A percentile compares a stretch with the other conserved stretches of the same genome.
Conservation (phyloP, 2,113 vertebrate genomes). For the Nycticebus coucang region DNA sequence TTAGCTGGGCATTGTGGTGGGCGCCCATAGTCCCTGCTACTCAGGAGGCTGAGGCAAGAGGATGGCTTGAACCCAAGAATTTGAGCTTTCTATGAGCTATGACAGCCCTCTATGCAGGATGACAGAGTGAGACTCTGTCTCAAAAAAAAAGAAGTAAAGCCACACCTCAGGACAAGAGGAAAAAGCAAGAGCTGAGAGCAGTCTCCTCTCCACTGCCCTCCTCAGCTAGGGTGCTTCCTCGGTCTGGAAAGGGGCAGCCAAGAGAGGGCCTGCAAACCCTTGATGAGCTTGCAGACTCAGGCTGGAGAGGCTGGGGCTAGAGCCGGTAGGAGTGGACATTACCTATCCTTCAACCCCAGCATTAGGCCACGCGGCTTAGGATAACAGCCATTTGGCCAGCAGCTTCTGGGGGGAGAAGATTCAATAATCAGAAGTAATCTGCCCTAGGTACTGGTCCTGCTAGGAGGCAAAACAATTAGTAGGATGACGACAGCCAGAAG, state of each 20-base stretch:
- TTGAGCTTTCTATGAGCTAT: too few species aligned
- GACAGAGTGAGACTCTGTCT: too few species aligned
- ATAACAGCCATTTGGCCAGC: not conserved
- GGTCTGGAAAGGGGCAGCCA: not conserved
- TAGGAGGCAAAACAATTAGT: conserved; percentile 59
- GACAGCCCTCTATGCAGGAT: too few species aligned
- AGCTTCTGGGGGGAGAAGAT: not conserved
- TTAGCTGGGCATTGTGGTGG: too few species aligned
- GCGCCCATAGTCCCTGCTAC: too few species aligned
- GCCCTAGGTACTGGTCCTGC: conserved; percentile 13
- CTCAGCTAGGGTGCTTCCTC: not conserved
- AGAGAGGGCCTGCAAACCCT: not conserved
- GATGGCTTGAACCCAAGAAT: too few species aligned
- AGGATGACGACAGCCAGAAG: conserved; percentile 41
- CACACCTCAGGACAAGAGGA: not conserved
- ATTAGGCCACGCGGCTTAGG: not conserved
- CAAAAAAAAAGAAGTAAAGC: not conserved
- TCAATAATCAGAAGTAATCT: conserved; percentile 40
- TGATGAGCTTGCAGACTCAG: not conserved
- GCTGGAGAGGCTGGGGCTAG: not conserved
- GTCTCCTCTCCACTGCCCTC: not conserved
- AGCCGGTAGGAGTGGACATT: not conserved
- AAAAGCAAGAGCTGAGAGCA: not conserved
- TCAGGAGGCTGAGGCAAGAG: too few species aligned
- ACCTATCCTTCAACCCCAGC: not conserved